A percentile compares a stretch with the other conserved stretches of the same genome.
Evolutionary conservation across 2,113 vertebrate species (phyloP).

Genomic region (Scatophagus argus): DNA sequence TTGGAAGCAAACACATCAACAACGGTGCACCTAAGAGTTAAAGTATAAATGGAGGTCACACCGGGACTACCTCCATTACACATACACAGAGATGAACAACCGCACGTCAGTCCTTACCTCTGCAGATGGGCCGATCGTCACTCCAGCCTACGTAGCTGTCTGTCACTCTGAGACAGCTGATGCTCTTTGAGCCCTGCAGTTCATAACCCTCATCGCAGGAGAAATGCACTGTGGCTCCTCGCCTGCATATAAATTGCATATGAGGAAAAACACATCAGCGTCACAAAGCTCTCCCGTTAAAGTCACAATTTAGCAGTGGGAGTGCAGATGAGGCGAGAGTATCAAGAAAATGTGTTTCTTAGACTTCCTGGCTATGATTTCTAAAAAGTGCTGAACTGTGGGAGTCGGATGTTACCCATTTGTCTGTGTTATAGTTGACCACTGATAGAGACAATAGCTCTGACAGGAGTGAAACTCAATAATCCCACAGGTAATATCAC

Average conservation of each 20-base stretch:
- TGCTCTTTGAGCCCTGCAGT: slow-evolving; percentile 97
- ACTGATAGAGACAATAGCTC: slow-evolving; percentile 53
- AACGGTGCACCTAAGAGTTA: neutral
- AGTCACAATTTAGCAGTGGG: neutral
- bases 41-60: slow-evolving; percentile 33
- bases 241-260: slow-evolving; percentile 79
- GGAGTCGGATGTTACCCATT: slow-evolving; percentile 70
- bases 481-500: slow-evolving; percentile 44
- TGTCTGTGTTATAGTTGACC: slow-evolving; percentile 74
- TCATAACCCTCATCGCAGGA: slow-evolving; percentile 98
- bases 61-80: slow-evolving; percentile 1
- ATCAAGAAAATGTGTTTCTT: slow-evolving; percentile 36
- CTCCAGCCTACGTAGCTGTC: slow-evolving; percentile 98
- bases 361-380: slow-evolving; percentile 50
- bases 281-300: neutral
- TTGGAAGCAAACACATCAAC: neutral
- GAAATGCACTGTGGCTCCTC: slow-evolving; percentile 97
- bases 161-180: slow-evolving; percentile 96
- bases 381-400: slow-evolving; percentile 36
- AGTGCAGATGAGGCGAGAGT: slow-evolving; percentile 1
- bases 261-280: slow-evolving; percentile 1
- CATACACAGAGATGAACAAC: neutral
- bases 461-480: slow-evolving; percentile 42
- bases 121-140: slow-evolving; percentile 95
- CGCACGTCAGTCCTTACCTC: slow-evolving; percentile 85